A percentile compares a stretch with the other conserved stretches of the same genome.
phyloP scores from a whole-genome alignment of 1,140 invertebrate genomes.

The Camponotus pennsylvanicus region DNA sequence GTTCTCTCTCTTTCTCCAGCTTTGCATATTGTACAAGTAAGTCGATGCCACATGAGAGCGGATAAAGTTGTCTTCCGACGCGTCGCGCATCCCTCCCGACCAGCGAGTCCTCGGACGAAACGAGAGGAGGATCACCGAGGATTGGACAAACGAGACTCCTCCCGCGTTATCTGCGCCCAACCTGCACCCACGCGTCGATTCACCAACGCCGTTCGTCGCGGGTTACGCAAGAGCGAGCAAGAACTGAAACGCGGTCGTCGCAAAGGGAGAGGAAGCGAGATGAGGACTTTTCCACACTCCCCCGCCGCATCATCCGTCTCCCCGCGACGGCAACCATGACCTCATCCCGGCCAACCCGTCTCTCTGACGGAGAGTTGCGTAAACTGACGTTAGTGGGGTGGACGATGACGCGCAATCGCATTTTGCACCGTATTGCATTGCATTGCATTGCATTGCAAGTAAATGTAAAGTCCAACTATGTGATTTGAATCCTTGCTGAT shows the following conservation, averaged over 20 bases:
- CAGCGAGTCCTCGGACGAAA: background rate
- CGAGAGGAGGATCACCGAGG: constrained; percentile 81
- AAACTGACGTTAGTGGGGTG: constrained; percentile 56
- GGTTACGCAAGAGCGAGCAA: constrained; percentile 47
- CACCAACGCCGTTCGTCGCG: constrained; percentile 48
- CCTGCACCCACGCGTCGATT: constrained; percentile 82
- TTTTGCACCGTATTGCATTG: constrained; percentile 15
- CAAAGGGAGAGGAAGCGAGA: constrained; percentile 49
- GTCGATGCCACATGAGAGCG: background rate
- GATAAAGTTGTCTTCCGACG: constrained; percentile 50
- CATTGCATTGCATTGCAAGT: constrained; percentile 20
- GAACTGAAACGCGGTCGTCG: constrained; percentile 22
- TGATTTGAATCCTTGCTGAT: background rate
- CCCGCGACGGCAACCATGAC: constrained; percentile 68
- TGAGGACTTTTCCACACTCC: constrained; percentile 46
- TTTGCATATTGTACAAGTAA: background rate
- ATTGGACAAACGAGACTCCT: constrained; percentile 85
- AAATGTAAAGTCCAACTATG: background rate
- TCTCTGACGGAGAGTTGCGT: constrained; percentile 35
- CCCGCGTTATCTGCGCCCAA: constrained; percentile 82
- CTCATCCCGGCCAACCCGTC: constrained; percentile 60
- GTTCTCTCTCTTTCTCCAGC: no score
- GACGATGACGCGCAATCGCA: constrained; percentile 47
- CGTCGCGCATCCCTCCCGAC: background rate
- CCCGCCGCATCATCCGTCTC: constrained; percentile 18